phyloP scores from a whole-genome alignment of 2,113 vertebrate species.

The Dicrurus megarhynchus region DNA sequence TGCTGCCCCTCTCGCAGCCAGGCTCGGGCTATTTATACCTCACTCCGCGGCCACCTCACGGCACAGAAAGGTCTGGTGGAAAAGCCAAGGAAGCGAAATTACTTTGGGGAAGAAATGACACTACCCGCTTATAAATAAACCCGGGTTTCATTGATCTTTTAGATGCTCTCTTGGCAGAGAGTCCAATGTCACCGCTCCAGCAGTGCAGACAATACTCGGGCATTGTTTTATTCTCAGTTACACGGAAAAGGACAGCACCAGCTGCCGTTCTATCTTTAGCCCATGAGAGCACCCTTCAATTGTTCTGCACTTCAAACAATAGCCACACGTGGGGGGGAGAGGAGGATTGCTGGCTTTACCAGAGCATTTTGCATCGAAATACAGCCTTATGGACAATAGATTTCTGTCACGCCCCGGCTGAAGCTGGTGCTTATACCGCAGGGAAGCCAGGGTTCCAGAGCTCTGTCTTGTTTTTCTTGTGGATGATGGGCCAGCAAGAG shows the following conservation, averaged over 20 bases:
- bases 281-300: conserved; percentile 74
- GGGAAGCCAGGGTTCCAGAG: not conserved
- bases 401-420: not conserved
- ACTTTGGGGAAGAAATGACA: conserved; percentile 65
- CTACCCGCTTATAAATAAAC: conserved; percentile 57
- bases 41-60: not conserved
- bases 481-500: not conserved
- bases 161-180: conserved; percentile 45
- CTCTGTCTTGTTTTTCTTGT: not conserved
- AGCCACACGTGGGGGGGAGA: conserved; percentile 2
- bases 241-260: conserved; percentile 76
- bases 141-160: conserved; percentile 53
- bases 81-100: conserved; percentile 57
- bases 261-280: conserved; percentile 80
- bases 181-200: conserved; percentile 62
- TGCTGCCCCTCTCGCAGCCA: not conserved
- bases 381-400: not conserved
- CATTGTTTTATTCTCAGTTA: conserved; percentile 75
- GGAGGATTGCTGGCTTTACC: conserved; percentile 10
- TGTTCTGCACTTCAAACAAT: conserved; percentile 82
- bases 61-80: not conserved
- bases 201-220: conserved; percentile 74
- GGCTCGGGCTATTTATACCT: not conserved
- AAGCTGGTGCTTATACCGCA: not conserved
- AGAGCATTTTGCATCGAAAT: not conserved